phyloP scores from a whole-genome alignment of 1,140 invertebrate species.

The Ylistrum balloti region DNA sequence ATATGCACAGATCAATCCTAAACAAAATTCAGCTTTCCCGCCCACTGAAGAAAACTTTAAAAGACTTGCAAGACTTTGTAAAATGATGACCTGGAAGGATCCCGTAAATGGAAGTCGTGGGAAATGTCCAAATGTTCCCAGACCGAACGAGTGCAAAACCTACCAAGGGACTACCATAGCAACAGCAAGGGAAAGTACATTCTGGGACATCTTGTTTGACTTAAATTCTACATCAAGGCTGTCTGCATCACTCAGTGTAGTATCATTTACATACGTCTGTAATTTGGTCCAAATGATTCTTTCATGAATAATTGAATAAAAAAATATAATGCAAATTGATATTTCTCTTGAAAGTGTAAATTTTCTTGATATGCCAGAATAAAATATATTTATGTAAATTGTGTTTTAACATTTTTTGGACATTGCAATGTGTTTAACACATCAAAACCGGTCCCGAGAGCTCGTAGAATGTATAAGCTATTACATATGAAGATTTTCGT shows the following conservation, averaged over 20 bases:
- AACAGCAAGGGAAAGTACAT: not conserved
- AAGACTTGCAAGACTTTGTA: slow-evolving; percentile 42
- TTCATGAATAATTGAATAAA: not conserved
- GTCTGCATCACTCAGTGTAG: not conserved
- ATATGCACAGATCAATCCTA: slow-evolving; percentile 47
- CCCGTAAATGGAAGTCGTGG: not conserved
- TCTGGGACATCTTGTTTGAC: not conserved
- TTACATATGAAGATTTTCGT: too few species aligned
- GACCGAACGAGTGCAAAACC: not conserved
- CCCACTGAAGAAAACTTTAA: slow-evolving; percentile 47
- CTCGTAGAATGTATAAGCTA: too few species aligned
- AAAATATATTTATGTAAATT: slow-evolving; percentile 35
- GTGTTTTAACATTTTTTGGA: not conserved
- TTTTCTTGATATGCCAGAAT: slow-evolving; percentile 32
- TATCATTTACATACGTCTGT: not conserved
- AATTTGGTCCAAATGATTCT: not conserved
- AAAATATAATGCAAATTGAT: not conserved
- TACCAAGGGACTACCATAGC: not conserved
- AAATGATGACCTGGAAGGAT: slow-evolving; percentile 45
- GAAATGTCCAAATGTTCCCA: not conserved
- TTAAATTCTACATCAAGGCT: not conserved
- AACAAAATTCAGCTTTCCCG: slow-evolving; percentile 46
- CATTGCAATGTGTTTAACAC: too few species aligned
- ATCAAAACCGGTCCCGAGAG: too few species aligned
- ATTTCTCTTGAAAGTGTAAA: slow-evolving; percentile 18